These are phyloP conservation scores for Andrena camellia DNA, from an alignment of 2,888 invertebrate species.

Conservation along the genomic window DNA sequence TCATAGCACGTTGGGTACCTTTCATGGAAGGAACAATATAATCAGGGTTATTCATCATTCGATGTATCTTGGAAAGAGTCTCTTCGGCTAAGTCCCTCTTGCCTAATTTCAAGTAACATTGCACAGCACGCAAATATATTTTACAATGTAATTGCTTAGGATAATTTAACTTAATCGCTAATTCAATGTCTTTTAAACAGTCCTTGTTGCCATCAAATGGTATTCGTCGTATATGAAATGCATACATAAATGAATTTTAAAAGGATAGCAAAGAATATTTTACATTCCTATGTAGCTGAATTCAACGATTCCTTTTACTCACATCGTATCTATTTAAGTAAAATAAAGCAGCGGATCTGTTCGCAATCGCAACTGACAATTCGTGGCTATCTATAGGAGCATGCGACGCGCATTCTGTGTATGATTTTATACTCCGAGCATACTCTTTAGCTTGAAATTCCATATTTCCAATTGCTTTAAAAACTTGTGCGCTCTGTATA, in stretches of 20 bases:
- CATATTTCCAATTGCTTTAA: constrained; percentile 87
- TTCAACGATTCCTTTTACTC: constrained; percentile 54
- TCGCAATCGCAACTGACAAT: constrained; percentile 89
- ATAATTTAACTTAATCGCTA: constrained; percentile 88
- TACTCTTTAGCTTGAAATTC: constrained; percentile 87
- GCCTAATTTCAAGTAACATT: constrained; percentile 88
- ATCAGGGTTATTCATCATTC: constrained; percentile 59
- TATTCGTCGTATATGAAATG: constrained; percentile 14
- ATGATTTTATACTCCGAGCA: constrained; percentile 87
- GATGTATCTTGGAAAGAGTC: constrained; percentile 67
- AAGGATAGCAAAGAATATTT: background rate
- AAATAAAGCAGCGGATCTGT: constrained; percentile 89
- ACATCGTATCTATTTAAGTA: constrained; percentile 88
- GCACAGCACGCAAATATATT: constrained; percentile 88
- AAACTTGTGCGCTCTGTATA: constrained; percentile 78
- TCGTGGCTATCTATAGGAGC: constrained; percentile 87
- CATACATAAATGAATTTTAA: constrained; percentile 11
- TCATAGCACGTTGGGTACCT: constrained; percentile 59
- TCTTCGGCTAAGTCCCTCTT: constrained; percentile 83
- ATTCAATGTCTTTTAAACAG: constrained; percentile 88
- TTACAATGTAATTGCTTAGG: constrained; percentile 88
- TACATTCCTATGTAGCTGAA: background rate
- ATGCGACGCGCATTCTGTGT: constrained; percentile 88
- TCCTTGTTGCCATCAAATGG: constrained; percentile 84
- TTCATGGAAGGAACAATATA: constrained; percentile 62